Evolutionary conservation across 2,113 vertebrate genomes (phyloP), one percentile per base, ranked within the genome.

Genomic region (Edolisoma coerulescens): DNA sequence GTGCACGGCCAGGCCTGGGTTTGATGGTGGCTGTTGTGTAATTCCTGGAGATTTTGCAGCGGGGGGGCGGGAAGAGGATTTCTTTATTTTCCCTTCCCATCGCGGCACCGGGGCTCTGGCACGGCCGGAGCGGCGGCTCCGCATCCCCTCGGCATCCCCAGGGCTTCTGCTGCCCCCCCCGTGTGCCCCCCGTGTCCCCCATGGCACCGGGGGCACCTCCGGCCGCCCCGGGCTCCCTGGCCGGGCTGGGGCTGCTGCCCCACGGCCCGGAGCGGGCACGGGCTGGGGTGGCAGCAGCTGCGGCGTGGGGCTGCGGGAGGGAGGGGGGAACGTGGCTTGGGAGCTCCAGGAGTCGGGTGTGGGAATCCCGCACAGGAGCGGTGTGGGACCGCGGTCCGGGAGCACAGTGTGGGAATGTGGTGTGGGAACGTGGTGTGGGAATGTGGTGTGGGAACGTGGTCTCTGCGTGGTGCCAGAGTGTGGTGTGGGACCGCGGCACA

Each of bases 1-100:
- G 24, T 28, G 75, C 53, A 9, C 1, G 3, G 52, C 70, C 61
- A 24, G 90, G 86, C 70, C 68, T 2, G 6, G 78, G 4, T 44
- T 63, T 44, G 86, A 35, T 69, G 50, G 33, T 68, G 87, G 11
- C 61, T 84, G 90, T 94, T 97, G 94, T 95, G 73, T 95, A 94
- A 95, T 93, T 92, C 78, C 79, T 16, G 17, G 59, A 70, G 89
- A 65, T 80, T 77, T 93, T 86, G 81, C 88, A 60, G 64, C 7
- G 13, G 12, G n/a, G 5, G 19, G 17, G 13, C 18, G 13, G 23
- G 37, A 42, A 42, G 39, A 37, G 76, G 85, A 73, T 88, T 88
- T 80, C 13, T 74, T 89, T 61, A 3, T 80, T 42, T 61, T 74
- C 32, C 19, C 42, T 78, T 70, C 52, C 42, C 52, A 8, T 50